Conservation (phyloP, 1,140 invertebrate genomes). For the Heliothis subflexa region DNA sequence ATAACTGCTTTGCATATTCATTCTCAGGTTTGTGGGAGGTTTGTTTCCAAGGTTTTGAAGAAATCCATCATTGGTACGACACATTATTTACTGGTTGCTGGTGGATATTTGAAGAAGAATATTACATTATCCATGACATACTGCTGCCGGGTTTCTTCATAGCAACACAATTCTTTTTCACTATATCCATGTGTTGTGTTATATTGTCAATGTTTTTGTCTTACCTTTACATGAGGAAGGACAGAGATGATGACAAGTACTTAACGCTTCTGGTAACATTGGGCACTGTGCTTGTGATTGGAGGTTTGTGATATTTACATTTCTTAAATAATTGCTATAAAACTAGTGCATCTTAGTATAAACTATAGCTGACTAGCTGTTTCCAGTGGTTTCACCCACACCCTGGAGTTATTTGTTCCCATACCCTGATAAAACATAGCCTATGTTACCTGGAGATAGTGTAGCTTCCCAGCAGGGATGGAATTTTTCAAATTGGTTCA, state of each 20-base stretch:
- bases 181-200: slow-evolving; percentile 92
- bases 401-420: too few relatives aligned
- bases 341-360: too few relatives aligned
- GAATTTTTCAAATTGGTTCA: too few relatives aligned
- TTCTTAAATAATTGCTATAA: too few relatives aligned
- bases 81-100: slow-evolving; percentile 93
- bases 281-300: slow-evolving; percentile 90
- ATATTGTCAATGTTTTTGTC: slow-evolving; percentile 91
- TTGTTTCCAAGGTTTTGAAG: slow-evolving; percentile 94
- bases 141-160: slow-evolving; percentile 96
- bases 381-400: too few relatives aligned
- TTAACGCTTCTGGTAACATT: slow-evolving; percentile 90
- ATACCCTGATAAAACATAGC: too few relatives aligned
- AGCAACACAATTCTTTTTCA: slow-evolving; percentile 96
- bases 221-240: slow-evolving; percentile 91
- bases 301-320: slow-evolving; percentile 68
- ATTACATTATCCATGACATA: slow-evolving; percentile 95
- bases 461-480: too few relatives aligned
- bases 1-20: background rate
- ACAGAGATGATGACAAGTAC: slow-evolving; percentile 92
- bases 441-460: too few relatives aligned
- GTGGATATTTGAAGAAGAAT: slow-evolving; percentile 98
- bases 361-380: too few relatives aligned
- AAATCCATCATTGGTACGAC: slow-evolving; percentile 92
- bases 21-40: slow-evolving; percentile 96